Percentiles rank a stretch among this genome's conserved stretches.
Conservation (phyloP, 2,888 invertebrate species). For the Limnephilus lunatus region DNA sequence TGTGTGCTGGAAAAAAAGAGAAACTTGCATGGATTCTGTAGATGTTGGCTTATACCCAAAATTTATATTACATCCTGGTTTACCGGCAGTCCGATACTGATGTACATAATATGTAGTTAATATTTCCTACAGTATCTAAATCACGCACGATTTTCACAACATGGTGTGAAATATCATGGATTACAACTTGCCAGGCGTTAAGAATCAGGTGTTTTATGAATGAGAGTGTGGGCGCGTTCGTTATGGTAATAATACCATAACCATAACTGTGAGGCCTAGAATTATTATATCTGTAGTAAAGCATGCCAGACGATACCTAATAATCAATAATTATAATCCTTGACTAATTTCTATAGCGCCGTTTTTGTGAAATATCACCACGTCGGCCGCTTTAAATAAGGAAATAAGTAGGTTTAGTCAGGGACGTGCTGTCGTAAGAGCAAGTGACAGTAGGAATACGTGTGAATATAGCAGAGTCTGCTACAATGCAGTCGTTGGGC, state of each 20-base stretch:
- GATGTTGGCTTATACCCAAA: not conserved
- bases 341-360: no score
- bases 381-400: no score
- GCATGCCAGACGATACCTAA: not conserved
- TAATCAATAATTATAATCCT: not conserved
- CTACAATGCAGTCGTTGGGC: no score
- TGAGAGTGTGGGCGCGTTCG: not conserved
- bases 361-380: no score
- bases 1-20: no score
- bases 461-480: no score
- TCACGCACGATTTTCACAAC: not conserved
- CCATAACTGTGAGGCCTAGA: no score
- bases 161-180: not conserved
- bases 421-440: no score
- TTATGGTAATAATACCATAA: not conserved
- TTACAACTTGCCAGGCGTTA: not conserved
- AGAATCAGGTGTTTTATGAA: not conserved
- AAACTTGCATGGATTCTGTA: not conserved
- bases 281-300: not conserved
- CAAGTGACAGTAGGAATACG: no score
- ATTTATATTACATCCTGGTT: not conserved
- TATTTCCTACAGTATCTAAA: not conserved
- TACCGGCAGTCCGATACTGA: not conserved
- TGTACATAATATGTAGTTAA: no score
- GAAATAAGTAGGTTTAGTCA: no score